These are phyloP conservation scores for Megatriorchis doriae DNA, from an alignment of 2,113 vertebrate species.

Conservation along the genomic window DNA sequence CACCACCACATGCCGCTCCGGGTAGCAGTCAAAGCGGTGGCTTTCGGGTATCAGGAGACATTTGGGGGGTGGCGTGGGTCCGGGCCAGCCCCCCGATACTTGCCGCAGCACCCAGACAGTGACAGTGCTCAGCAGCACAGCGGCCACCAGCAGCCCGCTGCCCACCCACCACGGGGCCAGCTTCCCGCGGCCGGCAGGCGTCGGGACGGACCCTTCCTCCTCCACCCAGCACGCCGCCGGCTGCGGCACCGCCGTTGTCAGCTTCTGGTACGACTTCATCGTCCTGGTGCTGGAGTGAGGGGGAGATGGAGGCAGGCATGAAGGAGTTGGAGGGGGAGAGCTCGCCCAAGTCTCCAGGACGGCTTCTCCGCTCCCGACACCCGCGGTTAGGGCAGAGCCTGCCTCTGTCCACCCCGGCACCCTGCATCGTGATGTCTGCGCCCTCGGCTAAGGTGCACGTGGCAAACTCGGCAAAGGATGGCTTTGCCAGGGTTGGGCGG, in stretches of 20 bases:
- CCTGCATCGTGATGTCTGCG: background rate
- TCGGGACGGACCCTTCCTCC: background rate
- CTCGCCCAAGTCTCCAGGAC: background rate
- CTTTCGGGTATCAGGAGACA: conserved; percentile 69
- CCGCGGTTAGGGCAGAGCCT: background rate
- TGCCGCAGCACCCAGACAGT: conserved; percentile 59
- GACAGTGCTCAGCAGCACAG: conserved; percentile 30
- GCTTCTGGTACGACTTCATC: conserved; percentile 57
- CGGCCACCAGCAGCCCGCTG: background rate
- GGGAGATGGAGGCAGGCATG: background rate
- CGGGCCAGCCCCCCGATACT: background rate
- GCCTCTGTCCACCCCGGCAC: background rate
- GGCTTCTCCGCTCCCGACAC: background rate
- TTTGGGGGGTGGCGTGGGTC: background rate
- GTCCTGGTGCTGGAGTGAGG: background rate
- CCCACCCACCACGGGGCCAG: conserved; percentile 36
- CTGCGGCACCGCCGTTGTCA: background rate
- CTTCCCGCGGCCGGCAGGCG: background rate
- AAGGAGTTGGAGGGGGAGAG: background rate
- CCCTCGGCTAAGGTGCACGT: accelerated
- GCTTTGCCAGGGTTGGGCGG: background rate
- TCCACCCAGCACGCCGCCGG: background rate
- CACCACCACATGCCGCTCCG: conserved; percentile 74
- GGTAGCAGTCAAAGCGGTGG: conserved; percentile 86
- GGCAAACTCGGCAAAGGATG: background rate